phyloP scores from a whole-genome alignment of 1,140 invertebrate species.

The Drosophila nigrodunni region DNA sequence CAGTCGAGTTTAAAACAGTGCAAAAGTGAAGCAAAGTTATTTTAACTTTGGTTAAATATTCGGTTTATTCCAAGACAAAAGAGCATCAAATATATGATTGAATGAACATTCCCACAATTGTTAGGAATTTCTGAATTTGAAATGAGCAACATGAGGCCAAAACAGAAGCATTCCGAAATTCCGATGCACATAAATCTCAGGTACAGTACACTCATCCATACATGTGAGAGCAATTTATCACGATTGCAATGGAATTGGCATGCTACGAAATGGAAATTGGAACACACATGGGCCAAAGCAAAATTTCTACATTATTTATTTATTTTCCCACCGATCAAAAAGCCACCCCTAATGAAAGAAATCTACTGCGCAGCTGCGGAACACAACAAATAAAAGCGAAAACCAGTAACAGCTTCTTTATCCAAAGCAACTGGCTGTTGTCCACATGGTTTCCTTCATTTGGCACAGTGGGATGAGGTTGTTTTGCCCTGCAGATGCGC shows the following conservation, averaged over 20 bases:
- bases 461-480: conserved; percentile 41
- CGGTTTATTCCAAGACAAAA: background rate
- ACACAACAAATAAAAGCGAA: conserved; percentile 19
- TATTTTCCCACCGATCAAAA: conserved; percentile 67
- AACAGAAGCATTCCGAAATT: conserved; percentile 35
- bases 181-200: conserved; percentile 42
- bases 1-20: conserved; percentile 30
- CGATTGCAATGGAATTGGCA: conserved; percentile 38
- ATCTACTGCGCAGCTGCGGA: conserved; percentile 72
- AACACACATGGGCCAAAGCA: conserved; percentile 25
- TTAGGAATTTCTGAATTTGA: conserved; percentile 29
- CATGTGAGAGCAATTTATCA: conserved; percentile 55
- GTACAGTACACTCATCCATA: conserved; percentile 58
- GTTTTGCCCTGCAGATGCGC: conserved; percentile 45
- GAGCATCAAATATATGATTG: too few relatives aligned
- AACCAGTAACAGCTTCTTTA: conserved; percentile 36
- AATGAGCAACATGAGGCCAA: conserved; percentile 69
- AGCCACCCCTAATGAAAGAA: conserved; percentile 58
- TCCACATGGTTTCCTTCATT: conserved; percentile 28
- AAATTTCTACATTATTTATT: conserved; percentile 20
- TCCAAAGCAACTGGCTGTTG: conserved; percentile 43
- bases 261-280: conserved; percentile 29
- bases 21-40: conserved; percentile 33
- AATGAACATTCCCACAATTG: conserved; percentile 56
- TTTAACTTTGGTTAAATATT: conserved; percentile 6